Evolutionary conservation across 2,888 invertebrate genomes (phyloP).

Genomic region (Glomeris marginata): DNA sequence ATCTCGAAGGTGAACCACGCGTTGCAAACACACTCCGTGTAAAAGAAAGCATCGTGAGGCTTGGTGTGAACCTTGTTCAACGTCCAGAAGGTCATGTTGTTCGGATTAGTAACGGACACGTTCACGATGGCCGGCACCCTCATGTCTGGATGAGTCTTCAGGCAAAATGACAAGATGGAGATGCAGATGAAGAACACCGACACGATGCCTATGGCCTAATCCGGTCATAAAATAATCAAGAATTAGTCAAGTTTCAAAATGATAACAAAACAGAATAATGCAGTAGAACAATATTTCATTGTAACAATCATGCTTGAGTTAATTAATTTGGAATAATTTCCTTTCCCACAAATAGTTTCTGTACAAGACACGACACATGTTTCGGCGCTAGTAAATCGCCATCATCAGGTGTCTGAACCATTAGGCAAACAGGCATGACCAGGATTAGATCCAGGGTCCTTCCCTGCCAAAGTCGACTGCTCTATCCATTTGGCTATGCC

Average conservation of each 20-base stretch:
- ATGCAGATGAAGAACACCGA: constrained; percentile 99
- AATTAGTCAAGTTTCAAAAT: not conserved
- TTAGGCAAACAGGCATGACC: too few species aligned
- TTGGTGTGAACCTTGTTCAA: constrained; percentile 77
- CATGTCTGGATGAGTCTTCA: constrained; percentile 99
- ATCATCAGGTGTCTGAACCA: too few species aligned
- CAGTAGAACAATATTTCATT: too few species aligned
- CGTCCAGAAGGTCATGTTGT: constrained; percentile 60
- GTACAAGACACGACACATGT: too few species aligned
- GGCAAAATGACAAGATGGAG: constrained; percentile 97
- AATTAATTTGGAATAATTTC: too few species aligned
- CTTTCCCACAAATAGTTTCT: too few species aligned
- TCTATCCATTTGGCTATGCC: too few species aligned
- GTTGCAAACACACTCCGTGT: constrained; percentile 96
- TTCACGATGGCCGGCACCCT: constrained; percentile 67
- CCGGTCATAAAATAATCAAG: constrained; percentile 16
- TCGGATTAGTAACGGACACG: constrained; percentile 58
- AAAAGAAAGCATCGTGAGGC: constrained; percentile 94
- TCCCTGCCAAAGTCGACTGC: too few species aligned
- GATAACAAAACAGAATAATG: too few species aligned
- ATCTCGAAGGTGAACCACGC: constrained; percentile 99
- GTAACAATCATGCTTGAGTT: too few species aligned
- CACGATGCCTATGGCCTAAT: constrained; percentile 92
- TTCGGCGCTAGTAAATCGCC: too few species aligned
- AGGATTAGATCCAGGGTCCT: too few species aligned